A percentile compares a stretch with the other conserved stretches of the same genome.
Evolutionary conservation across 2,888 invertebrate species (phyloP).

Genomic region (Ophraella communa): DNA sequence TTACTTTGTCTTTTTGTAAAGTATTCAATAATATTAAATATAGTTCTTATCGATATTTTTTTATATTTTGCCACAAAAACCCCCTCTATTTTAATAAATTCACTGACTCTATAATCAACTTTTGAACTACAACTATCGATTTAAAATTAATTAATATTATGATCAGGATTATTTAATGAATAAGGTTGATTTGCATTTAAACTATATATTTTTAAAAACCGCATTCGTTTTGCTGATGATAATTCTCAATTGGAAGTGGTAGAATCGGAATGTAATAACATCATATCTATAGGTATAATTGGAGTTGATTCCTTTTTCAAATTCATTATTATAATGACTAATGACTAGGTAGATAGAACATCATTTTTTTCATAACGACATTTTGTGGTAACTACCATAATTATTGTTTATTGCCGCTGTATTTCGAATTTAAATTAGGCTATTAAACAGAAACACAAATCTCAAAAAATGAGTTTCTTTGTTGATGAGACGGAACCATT

Average conservation of each 20-base stretch:
- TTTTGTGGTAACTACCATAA: constrained; percentile 45
- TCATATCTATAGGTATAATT: constrained; percentile 41
- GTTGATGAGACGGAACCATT: background rate
- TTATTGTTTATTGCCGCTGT: constrained; percentile 43
- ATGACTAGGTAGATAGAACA: constrained; percentile 48
- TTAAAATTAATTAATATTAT: too few relatives aligned
- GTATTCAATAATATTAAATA: too few relatives aligned
- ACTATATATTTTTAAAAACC: background rate
- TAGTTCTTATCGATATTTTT: too few relatives aligned
- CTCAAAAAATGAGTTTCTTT: constrained; percentile 6
- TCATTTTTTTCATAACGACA: constrained; percentile 51
- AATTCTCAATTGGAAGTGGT: constrained; percentile 30
- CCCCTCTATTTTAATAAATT: too few relatives aligned
- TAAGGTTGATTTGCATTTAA: background rate
- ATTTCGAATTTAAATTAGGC: constrained; percentile 44
- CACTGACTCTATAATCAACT: too few relatives aligned
- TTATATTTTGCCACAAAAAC: too few relatives aligned
- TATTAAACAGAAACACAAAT: constrained; percentile 39
- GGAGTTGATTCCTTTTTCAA: constrained; percentile 44
- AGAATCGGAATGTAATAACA: constrained; percentile 45
- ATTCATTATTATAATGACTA: constrained; percentile 53
- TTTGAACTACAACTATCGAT: too few relatives aligned
- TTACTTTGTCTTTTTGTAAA: too few relatives aligned
- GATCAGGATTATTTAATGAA: background rate
- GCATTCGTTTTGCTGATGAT: constrained; percentile 17